These are phyloP conservation scores for Steinernema feltiae DNA, from an alignment of 1,140 invertebrate species.

Conservation along the genomic window DNA sequence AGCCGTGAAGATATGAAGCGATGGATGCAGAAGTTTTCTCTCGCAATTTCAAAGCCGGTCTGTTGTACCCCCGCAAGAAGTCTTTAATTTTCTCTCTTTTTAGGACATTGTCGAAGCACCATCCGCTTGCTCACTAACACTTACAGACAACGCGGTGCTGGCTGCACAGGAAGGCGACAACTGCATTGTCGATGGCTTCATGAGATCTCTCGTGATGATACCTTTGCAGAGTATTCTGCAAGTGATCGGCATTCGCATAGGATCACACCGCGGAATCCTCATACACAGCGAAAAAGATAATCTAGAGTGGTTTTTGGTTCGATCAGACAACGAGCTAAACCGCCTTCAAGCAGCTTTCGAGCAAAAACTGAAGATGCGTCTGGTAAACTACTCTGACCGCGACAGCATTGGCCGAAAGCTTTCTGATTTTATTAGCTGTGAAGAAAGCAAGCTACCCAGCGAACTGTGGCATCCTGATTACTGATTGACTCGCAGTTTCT, in stretches of 20 bases:
- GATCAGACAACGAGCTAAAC: not conserved
- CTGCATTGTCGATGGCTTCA: not conserved
- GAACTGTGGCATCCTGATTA: not conserved
- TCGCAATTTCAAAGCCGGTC: not conserved
- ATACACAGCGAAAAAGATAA: conserved; percentile 3
- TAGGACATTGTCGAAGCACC: not conserved
- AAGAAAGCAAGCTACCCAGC: not conserved
- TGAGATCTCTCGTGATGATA: not conserved
- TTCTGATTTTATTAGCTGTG: conserved; percentile 4
- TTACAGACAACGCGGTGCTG: not conserved
- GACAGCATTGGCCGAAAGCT: conserved; percentile 2
- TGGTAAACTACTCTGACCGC: not conserved
- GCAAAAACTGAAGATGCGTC: not conserved
- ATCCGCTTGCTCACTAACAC: not conserved
- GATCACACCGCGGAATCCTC: not conserved
- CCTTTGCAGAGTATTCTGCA: not conserved
- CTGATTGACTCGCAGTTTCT: too few relatives aligned
- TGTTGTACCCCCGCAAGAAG: not conserved
- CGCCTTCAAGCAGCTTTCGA: not conserved
- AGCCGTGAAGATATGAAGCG: not conserved
- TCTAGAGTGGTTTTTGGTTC: conserved; percentile 4
- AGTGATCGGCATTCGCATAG: not conserved
- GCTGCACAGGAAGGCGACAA: not conserved
- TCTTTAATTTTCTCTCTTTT: not conserved
- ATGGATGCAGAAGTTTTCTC: not conserved